Conservation (phyloP, 2,888 invertebrate genomes). For the Apocheima hispidaria region DNA sequence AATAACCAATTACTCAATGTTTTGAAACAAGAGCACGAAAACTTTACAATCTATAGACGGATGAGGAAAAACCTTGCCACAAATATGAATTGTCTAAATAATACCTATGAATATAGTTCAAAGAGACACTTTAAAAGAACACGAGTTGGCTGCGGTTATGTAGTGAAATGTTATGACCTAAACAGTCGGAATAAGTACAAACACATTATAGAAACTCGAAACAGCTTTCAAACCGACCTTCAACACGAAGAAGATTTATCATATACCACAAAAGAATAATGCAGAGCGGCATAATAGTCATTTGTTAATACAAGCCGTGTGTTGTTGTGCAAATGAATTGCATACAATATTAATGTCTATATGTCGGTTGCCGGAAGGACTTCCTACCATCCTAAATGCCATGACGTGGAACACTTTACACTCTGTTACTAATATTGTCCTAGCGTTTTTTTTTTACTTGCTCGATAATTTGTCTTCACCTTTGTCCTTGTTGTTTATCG, state of each 20-base stretch:
- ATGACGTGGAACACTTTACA: conserved; percentile 51
- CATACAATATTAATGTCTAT: conserved; percentile 49
- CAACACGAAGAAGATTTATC: conserved; percentile 41
- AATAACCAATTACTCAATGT: neutral
- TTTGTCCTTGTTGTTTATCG: conserved; percentile 26
- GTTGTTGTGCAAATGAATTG: conserved; percentile 43
- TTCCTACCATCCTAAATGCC: conserved; percentile 62
- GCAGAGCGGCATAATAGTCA: conserved; percentile 36
- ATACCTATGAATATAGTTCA: conserved; percentile 4
- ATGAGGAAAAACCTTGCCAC: conserved; percentile 17
- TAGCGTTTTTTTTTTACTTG: conserved; percentile 44
- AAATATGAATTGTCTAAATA: conserved; percentile 8
- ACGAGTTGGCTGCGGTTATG: conserved; percentile 7
- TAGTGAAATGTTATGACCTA: conserved; percentile 24
- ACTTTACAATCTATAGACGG: neutral
- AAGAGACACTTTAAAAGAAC: conserved; percentile 7
- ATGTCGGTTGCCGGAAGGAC: conserved; percentile 59
- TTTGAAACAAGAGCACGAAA: neutral
- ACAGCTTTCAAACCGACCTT: conserved; percentile 38
- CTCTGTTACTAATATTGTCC: conserved; percentile 42
- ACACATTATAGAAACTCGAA: conserved; percentile 31
- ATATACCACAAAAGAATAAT: conserved; percentile 39
- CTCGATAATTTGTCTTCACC: conserved; percentile 50
- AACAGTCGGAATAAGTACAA: conserved; percentile 10
- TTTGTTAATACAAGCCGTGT: conserved; percentile 33